These are phyloP conservation scores for Enteromius anoplus DNA, from an alignment of 2,797 vertebrate species.

Conservation along the genomic window DNA sequence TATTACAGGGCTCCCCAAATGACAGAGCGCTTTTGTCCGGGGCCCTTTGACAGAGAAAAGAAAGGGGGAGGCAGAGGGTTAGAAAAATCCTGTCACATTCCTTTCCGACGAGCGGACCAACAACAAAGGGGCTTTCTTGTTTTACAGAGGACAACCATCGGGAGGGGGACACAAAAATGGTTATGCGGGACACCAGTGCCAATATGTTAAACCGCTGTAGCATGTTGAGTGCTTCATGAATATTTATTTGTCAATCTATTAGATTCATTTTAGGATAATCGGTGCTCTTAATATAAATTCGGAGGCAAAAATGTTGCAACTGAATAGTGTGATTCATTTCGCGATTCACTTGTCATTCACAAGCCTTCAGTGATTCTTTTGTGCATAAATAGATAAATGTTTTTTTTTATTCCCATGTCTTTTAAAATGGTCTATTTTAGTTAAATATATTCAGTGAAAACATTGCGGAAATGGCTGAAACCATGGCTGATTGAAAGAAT, in stretches of 20 bases:
- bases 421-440: background rate
- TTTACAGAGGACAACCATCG: slow-evolving; percentile 66
- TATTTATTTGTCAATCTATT: slow-evolving; percentile 35
- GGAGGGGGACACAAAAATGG: slow-evolving; percentile 70
- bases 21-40: slow-evolving; percentile 83
- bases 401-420: background rate
- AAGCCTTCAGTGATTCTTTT: too few relatives aligned
- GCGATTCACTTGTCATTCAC: too few relatives aligned
- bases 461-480: background rate
- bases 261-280: background rate
- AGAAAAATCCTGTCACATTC: slow-evolving; percentile 81
- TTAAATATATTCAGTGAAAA: background rate
- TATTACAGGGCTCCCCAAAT: slow-evolving; percentile 83
- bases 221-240: background rate
- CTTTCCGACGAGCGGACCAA: slow-evolving; percentile 78
- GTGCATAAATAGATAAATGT: background rate
- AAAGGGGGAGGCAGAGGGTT: slow-evolving; percentile 20
- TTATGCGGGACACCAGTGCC: slow-evolving; percentile 70
- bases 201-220: slow-evolving; percentile 41
- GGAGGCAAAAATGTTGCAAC: background rate
- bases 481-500: too few relatives aligned
- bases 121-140: slow-evolving; percentile 82
- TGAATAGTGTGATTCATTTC: background rate
- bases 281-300: background rate
- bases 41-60: slow-evolving; percentile 64